These are phyloP conservation scores for Synanthedon myopaeformis DNA, from an alignment of 2,888 invertebrate species.

Conservation along the genomic window DNA sequence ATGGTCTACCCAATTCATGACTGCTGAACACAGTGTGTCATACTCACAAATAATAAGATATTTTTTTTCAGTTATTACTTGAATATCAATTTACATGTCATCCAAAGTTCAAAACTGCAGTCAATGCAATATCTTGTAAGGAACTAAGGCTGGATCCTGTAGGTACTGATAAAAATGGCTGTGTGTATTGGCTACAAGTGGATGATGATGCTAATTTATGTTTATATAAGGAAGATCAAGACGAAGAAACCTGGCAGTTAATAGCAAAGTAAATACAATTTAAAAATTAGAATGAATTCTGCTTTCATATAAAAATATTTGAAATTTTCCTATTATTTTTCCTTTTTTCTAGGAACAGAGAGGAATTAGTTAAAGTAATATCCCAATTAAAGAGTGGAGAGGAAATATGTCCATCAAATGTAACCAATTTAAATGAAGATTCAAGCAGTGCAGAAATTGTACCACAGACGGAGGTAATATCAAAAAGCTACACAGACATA, in stretches of 20 bases:
- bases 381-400: conserved; percentile 79
- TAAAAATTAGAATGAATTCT: not conserved
- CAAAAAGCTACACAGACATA: too few relatives aligned
- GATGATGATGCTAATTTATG: conserved; percentile 90
- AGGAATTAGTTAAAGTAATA: conserved; percentile 84
- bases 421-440: conserved; percentile 49
- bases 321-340: conserved; percentile 1
- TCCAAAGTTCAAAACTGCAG: conserved; percentile 89
- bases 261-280: conserved; percentile 79
- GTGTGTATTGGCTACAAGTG: conserved; percentile 93
- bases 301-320: conserved; percentile 1
- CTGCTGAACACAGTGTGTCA: too few relatives aligned
- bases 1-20: too few relatives aligned
- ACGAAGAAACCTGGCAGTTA: conserved; percentile 95
- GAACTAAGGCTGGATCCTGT: conserved; percentile 89
- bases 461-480: conserved; percentile 20
- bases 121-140: conserved; percentile 81
- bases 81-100: conserved; percentile 97
- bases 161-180: conserved; percentile 91
- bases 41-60: not conserved
- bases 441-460: conserved; percentile 47
- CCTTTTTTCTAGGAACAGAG: conserved; percentile 74
- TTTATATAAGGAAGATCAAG: conserved; percentile 94
- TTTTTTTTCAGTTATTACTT: conserved; percentile 78
- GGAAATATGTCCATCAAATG: conserved; percentile 62